Conservation (phyloP, 2,113 vertebrate species). For the Euleptes europaea region DNA sequence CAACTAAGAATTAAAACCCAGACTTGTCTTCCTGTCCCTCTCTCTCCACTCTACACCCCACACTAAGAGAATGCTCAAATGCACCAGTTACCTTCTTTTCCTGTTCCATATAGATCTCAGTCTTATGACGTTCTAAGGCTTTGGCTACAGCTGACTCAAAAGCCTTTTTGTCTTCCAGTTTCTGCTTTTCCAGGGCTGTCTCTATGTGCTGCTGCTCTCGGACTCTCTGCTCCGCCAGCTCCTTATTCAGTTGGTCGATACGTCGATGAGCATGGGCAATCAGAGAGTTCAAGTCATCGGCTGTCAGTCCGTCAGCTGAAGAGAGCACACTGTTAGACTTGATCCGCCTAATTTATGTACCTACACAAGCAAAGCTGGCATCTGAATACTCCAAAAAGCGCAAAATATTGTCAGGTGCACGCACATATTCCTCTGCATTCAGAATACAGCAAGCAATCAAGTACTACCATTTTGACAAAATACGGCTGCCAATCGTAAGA, state of each 20-base stretch:
- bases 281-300: conserved; percentile 90
- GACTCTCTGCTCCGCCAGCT: conserved; percentile 90
- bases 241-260: conserved; percentile 91
- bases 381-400: neutral
- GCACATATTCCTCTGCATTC: neutral
- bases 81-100: conserved; percentile 85
- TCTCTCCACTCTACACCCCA: too few species aligned
- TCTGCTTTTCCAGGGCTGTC: conserved; percentile 86
- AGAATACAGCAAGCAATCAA: neutral
- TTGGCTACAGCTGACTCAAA: conserved; percentile 82
- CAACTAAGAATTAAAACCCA: too few species aligned
- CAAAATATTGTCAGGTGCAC: neutral
- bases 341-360: fast-evolving
- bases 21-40: too few species aligned
- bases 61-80: fast-evolving
- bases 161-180: conserved; percentile 82
- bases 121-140: conserved; percentile 80
- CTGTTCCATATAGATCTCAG: conserved; percentile 83
- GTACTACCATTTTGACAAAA: too few species aligned
- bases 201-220: conserved; percentile 90
- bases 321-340: neutral
- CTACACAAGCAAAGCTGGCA: neutral
- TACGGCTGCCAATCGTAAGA: too few species aligned
- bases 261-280: conserved; percentile 94
- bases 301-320: conserved; percentile 85